Percentiles rank a stretch among this genome's conserved stretches.
phyloP scores from a whole-genome alignment of 1,140 invertebrate genomes.

The Bombus impatiens region DNA sequence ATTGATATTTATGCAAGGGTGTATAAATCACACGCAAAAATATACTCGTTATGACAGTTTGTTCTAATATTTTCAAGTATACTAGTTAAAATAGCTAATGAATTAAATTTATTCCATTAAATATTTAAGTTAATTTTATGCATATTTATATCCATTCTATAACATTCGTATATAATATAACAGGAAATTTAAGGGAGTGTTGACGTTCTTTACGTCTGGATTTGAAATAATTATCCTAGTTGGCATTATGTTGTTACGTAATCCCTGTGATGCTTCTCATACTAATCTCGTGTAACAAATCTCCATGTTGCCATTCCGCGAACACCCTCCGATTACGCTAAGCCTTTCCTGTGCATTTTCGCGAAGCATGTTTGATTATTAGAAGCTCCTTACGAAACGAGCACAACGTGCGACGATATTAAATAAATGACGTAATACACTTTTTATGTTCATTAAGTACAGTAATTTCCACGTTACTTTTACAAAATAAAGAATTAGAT shows the following conservation, averaged over 20 bases:
- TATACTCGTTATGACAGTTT: neutral
- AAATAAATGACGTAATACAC: too few species aligned
- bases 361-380: conserved; percentile 13
- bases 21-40: neutral
- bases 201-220: neutral
- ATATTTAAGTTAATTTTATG: too few species aligned
- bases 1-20: neutral
- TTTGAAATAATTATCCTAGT: conserved; percentile 4
- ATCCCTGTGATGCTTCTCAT: conserved; percentile 5
- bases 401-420: too few species aligned
- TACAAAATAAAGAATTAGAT: neutral
- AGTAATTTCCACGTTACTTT: neutral
- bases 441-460: neutral
- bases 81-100: neutral
- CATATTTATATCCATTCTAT: neutral
- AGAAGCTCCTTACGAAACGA: neutral
- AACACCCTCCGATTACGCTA: neutral
- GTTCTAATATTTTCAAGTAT: neutral
- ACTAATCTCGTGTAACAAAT: conserved; percentile 17
- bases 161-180: neutral
- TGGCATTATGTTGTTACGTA: conserved; percentile 11
- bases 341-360: conserved; percentile 1
- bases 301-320: conserved; percentile 5
- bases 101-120: too few species aligned
- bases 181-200: neutral